A percentile compares a stretch with the other conserved stretches of the same genome.
Conservation (phyloP, 2,797 vertebrate species). For the Phoxinus dragarum region DNA sequence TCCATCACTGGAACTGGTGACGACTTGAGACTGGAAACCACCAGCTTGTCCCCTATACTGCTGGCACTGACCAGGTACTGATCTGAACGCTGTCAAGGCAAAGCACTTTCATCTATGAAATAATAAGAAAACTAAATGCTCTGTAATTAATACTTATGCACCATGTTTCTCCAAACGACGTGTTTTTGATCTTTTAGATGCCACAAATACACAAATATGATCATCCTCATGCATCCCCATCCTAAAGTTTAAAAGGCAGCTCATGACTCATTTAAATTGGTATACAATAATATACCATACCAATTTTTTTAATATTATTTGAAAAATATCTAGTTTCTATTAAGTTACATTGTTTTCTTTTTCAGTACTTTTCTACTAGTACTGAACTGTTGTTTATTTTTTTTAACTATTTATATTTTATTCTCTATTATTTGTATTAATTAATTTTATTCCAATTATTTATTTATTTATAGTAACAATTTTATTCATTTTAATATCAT, state of each 20-base stretch:
- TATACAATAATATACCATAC: background rate
- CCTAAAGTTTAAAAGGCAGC: background rate
- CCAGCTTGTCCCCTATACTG: slow-evolving; percentile 92
- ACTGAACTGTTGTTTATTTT: background rate
- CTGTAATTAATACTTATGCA: background rate
- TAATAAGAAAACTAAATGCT: background rate
- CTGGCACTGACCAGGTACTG: slow-evolving; percentile 93
- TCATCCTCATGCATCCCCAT: background rate
- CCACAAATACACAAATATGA: background rate
- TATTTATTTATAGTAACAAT: background rate
- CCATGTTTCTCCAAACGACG: background rate
- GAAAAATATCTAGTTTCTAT: background rate
- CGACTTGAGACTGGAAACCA: slow-evolving; percentile 90
- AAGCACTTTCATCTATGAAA: background rate
- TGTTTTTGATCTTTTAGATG: background rate
- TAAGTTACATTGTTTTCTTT: background rate
- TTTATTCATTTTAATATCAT: background rate
- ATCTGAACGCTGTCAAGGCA: slow-evolving; percentile 83
- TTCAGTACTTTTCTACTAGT: background rate
- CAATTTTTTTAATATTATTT: background rate
- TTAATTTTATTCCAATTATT: background rate
- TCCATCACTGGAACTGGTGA: slow-evolving; percentile 88
- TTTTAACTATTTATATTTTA: background rate
- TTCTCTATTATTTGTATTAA: background rate
- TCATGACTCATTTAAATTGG: background rate